These are phyloP conservation scores for Mormyrops boulengeri DNA, from an alignment of 2,797 vertebrate genomes.

Conservation along the genomic window DNA sequence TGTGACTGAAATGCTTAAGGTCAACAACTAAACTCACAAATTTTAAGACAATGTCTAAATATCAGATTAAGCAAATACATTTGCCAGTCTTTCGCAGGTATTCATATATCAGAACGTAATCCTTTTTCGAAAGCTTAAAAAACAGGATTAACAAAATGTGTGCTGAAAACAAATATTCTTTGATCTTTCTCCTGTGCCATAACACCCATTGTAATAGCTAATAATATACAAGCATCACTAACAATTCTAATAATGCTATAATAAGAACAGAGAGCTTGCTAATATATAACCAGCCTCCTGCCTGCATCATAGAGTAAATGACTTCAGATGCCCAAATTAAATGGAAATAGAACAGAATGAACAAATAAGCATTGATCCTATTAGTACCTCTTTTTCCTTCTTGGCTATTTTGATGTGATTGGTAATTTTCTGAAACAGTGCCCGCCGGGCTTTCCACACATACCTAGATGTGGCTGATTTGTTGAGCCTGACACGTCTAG, in stretches of 20 bases:
- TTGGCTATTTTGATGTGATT: neutral
- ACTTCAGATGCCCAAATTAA: neutral
- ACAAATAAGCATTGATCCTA: neutral
- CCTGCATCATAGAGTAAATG: neutral
- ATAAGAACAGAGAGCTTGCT: neutral
- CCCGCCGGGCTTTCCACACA: neutral
- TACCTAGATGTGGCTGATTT: neutral
- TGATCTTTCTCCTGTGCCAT: neutral
- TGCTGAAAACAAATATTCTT: neutral
- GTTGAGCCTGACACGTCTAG: neutral
- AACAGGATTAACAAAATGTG: neutral
- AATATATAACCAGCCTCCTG: neutral
- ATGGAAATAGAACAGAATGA: neutral
- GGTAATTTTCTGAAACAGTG: neutral
- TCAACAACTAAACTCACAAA: neutral
- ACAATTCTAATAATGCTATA: neutral
- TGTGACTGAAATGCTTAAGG: neutral
- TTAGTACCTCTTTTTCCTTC: neutral
- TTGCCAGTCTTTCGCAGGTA: neutral
- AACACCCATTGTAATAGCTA: neutral
- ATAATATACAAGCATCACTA: neutral
- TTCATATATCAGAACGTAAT: neutral
- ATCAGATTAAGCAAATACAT: neutral
- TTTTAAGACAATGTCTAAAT: neutral
- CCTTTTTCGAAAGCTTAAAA: neutral